Evolutionary conservation across 1,140 invertebrate genomes (phyloP).

Genomic region (Chlorops oryzae): DNA sequence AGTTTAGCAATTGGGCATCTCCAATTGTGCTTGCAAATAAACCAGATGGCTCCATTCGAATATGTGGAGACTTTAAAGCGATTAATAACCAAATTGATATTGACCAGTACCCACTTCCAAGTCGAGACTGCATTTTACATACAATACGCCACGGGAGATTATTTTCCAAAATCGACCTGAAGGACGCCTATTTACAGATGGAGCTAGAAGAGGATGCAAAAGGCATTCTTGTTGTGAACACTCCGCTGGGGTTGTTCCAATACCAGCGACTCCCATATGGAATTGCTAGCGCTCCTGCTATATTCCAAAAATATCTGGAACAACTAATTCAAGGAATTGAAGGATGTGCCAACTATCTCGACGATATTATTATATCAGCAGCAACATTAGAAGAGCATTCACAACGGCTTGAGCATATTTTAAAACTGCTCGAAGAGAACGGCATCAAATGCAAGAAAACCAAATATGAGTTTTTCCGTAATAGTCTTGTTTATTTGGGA

Average conservation of each 20-base stretch:
- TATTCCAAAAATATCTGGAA: conserved; percentile 36
- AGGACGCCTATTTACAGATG: conserved; percentile 27
- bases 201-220: conserved; percentile 26
- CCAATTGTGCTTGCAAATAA: conserved; percentile 49
- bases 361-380: conserved; percentile 38
- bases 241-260: conserved; percentile 39
- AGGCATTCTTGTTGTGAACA: conserved; percentile 22
- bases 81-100: conserved; percentile 35
- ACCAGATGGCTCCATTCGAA: conserved; percentile 36
- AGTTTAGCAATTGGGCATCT: conserved; percentile 32
- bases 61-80: conserved; percentile 50
- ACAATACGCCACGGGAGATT: conserved; percentile 31
- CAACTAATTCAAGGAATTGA: conserved; percentile 30
- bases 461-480: conserved; percentile 20
- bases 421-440: conserved; percentile 18
- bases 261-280: conserved; percentile 49
- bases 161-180: conserved; percentile 31
- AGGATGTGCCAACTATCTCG: conserved; percentile 37
- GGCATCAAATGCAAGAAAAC: conserved; percentile 20
- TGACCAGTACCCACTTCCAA: conserved; percentile 38
- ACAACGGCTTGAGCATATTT: conserved; percentile 24
- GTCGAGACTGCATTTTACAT: conserved; percentile 34
- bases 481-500: conserved; percentile 28
- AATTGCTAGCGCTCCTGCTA: conserved; percentile 32
- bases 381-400: conserved; percentile 26